Base-by-base conservation (phyloP, 2,888 invertebrate species). In the Pristionchus arcanus region DNA sequence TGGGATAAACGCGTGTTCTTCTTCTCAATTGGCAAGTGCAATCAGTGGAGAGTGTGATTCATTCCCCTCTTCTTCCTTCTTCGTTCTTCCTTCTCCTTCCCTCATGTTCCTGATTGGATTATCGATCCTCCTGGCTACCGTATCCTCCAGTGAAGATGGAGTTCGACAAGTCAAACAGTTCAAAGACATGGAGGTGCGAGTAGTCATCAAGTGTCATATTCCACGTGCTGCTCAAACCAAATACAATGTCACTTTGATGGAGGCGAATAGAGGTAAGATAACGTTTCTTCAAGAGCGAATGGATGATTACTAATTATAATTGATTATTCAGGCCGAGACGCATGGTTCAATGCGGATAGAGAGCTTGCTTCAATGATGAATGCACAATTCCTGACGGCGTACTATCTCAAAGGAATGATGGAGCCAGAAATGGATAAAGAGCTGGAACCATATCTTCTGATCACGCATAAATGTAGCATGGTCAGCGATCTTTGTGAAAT, bases 331-430 rank as follows among this genome's bases (percentile, higher is more conserved):
- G 84, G 84, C 21, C 34, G 59, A 19, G 25, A 59, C 3, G 84
- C 34, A 16, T 59, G 55, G 59, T 59, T 85, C 25, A 85, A 85
- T 59, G 21, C 84, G 1, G 84, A 85, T 34, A 16, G 59, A 25
- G 34, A 34, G 21, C 5, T 85, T 1, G 59, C 5, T 28, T 19
- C 25, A 13, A 59, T 25, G 21, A 9, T 4, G 25, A 59, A 85
- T 11, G 59, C 34, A 11, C 11, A 31, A 2, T 85, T 59, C 59
- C 19, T 25, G 28, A 13, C 5, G 0, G 84, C 59, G 13, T 28
- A 31, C n/a, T 34, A 59, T 59, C 37, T 85, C 19, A 85, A 37
- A 15, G 84, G 84, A 85, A 85, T 85, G 84, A 85, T 85, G 84
- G 21, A 59, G 9, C 84, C 84, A 7, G 84, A 85, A 25, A 25